Evolutionary conservation across 2,888 invertebrate genomes (phyloP), one percentile per base, ranked within the genome.

Genomic region (Lasioglossum calceatum): DNA sequence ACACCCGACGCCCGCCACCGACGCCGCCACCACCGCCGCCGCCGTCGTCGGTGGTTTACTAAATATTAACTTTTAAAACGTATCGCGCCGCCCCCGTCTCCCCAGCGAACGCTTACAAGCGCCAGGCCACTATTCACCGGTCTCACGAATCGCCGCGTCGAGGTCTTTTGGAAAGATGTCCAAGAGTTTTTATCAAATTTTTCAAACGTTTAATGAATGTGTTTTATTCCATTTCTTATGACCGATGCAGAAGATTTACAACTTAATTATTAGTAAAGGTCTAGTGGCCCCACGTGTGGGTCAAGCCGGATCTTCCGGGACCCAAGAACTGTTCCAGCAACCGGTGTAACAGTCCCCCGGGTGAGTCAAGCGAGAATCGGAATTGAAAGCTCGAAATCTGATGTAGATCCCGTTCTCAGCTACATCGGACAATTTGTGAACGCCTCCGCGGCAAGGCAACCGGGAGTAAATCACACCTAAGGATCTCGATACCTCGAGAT

Each of bases 41-140:
- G 32, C 75, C 61, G 39, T 39, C 79, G 70, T 32, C 50, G 71
- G 50, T 82, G 79, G 79, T 79, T 87, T 81, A 79, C 87, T 90
- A 90, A 90, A 90, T 89, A 90, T 89, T 79, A 86, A 82, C 81
- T 80, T 87, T 85, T 81, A 87, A 79, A 79, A 82, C 76, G 73
- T 39, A 85, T 82, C 81, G 78, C 72, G 71, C 64, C 44, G n/a
- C 5, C 44, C 27, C 16, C 36, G 3, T 10, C 14, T 70, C 7
- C 27, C 50, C 23, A 42, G 42, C 7, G 36, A 39, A 39, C 50
- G 32, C 50, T 61, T 19, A 36, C 73, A 27, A 27, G 72, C 72
- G 32, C 44, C 16, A 50, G 74, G 36, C 27, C n/a, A 16, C 58
- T 47, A 39, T 67, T 50, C 54, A 3, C 54, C 54, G 3, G 54